Base-by-base conservation (phyloP, 1,140 invertebrate genomes). In the Drosophila varians region DNA sequence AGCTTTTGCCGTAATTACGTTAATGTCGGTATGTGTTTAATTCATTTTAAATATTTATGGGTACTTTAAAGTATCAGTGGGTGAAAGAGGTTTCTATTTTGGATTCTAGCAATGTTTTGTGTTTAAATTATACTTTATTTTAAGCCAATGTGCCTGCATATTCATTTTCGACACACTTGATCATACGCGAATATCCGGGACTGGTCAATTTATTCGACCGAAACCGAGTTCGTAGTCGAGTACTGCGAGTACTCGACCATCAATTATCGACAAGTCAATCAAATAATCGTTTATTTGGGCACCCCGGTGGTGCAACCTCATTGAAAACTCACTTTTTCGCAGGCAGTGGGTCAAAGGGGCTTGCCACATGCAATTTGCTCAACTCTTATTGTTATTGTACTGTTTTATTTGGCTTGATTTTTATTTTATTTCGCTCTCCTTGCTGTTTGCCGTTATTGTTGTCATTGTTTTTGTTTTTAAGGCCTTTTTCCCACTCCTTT, bases 221-320 rank as follows among this genome's bases (percentile, higher is more conserved):
- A n/a, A n/a, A n/a, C n/a, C n/a, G n/a, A n/a, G n/a, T n/a, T n/a
- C n/a, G n/a, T n/a, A n/a, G n/a, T n/a, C n/a, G n/a, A n/a, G n/a
- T n/a, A n/a, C n/a, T n/a, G n/a, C n/a, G n/a, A n/a, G 7, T 31
- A 31, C 25, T 34, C 18, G n/a, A 16, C 25, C 36, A 48, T 49
- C 56, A 66, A 51, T 43, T 49, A 68, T 57, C 62, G 26, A 70
- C 36, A 55, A 65, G 43, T 65, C 49, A 75, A 66, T 74, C 71
- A 55, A 75, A 74, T 68, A 56, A 69, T 76, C 42, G 57, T 64
- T 77, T 64, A 53, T 57, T 70, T 57, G 23, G 11, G 16, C 25
- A 16, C 19, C 18, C 21, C 8, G 25, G 25, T 4, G 31, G n/a
- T 25, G 9, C 18, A n/a, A 16, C 1, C 55, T 11, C 25, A 26